phyloP scores from a whole-genome alignment of 2,113 vertebrate species.

The Stictonetta naevosa region DNA sequence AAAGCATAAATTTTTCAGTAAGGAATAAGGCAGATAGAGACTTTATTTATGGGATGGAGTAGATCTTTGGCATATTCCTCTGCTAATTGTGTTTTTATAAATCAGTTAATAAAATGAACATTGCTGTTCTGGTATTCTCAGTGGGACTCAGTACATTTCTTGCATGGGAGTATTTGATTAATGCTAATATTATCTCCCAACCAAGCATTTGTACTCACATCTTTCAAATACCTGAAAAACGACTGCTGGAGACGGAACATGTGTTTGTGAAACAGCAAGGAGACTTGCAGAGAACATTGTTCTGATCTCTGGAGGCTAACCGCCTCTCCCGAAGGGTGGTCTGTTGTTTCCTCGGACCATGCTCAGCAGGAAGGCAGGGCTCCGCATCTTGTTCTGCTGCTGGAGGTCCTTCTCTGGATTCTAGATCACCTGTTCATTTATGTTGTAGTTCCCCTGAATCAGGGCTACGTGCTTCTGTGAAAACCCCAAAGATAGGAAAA shows the following conservation, averaged over 20 bases:
- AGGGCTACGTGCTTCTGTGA: not conserved
- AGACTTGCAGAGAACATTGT: not conserved
- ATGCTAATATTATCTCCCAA: not conserved
- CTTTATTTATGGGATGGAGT: not conserved
- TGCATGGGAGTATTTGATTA: not conserved
- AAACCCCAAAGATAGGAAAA: not conserved
- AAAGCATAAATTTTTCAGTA: not conserved
- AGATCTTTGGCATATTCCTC: not conserved
- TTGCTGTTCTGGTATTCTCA: not conserved
- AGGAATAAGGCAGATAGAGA: not conserved
- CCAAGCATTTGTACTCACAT: not conserved
- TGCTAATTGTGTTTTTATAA: not conserved
- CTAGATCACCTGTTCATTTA: not conserved
- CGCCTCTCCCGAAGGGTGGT: not conserved
- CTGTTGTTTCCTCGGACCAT: not conserved
- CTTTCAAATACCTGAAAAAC: not conserved
- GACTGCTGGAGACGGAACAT: not conserved
- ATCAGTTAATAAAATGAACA: not conserved
- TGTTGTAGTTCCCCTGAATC: not conserved
- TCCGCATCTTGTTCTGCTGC: not conserved
- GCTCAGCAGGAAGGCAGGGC: not conserved
- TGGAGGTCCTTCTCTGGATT: not conserved
- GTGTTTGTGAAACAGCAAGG: not conserved
- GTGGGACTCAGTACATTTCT: not conserved
- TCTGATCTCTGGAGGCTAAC: not conserved